Evolutionary conservation across 2,113 vertebrate species (phyloP).

Genomic region (Anhinga rufa): DNA sequence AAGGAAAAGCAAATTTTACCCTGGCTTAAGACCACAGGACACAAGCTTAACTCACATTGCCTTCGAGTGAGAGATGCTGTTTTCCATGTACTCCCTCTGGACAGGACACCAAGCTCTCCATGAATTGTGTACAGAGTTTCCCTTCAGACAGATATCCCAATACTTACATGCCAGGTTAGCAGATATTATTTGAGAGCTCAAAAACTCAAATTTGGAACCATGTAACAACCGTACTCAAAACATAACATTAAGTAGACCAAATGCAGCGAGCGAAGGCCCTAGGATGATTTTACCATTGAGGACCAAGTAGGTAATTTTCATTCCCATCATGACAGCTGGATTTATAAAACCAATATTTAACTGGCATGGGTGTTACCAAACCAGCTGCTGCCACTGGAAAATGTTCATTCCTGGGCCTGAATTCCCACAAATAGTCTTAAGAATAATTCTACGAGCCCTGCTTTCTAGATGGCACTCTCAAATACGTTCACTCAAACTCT

Average conservation of each 20-base stretch:
- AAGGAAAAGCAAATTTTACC: neutral
- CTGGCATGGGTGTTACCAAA: neutral
- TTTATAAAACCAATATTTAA: neutral
- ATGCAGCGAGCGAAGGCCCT: neutral
- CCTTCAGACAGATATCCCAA: too few relatives aligned
- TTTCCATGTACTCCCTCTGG: neutral
- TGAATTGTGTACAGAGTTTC: neutral
- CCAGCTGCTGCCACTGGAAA: neutral
- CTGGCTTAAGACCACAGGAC: neutral
- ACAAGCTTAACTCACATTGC: neutral
- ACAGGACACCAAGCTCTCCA: neutral
- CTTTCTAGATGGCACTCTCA: rapidly evolving
- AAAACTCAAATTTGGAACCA: neutral
- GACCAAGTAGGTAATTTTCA: neutral
- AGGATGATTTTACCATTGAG: neutral
- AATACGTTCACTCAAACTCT: rapidly evolving
- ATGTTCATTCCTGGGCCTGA: neutral
- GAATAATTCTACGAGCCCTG: neutral
- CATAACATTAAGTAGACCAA: neutral
- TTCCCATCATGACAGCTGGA: neutral
- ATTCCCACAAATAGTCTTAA: neutral
- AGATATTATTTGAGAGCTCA: neutral
- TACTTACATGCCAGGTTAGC: neutral
- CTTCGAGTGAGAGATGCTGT: neutral
- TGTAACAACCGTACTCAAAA: neutral